Base-by-base conservation (phyloP, 1,140 invertebrate species). In the Diachasma alloeum region DNA sequence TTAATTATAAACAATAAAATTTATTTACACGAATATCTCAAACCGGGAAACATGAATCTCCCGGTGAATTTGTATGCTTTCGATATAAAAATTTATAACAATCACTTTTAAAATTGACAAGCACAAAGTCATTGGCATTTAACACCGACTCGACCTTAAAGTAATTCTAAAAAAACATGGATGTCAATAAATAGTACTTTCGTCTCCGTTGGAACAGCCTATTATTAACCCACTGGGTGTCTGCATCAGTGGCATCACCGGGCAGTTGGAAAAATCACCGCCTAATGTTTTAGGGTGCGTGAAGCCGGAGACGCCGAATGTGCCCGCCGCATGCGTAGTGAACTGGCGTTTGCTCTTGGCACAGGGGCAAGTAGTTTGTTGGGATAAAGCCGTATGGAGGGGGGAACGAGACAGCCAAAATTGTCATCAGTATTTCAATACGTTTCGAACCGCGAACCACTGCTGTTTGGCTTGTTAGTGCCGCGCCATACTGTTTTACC, bases 381-480 rank as follows among this genome's bases (percentile, higher is more conserved):
- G 24, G 9, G 9, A 63, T 24, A 63, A 63, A 31, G 4, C 24
- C 6, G 59, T 6, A 59, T 3, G 9, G 59, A 15, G 13, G 24
- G 24, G 59, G 24, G 24, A 26, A 26, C 24, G 19, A 31, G 24
- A 26, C 19, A 63, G 13, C 59, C 59, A 63, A 31, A 63, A 63
- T 84, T 76, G 86, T 86, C 83, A 85, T 63, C 80, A 76, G 79
- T 83, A 80, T 71, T 79, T 82, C 82, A 89, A 87, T 88, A 86
- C 86, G 85, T 89, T 87, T 84, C 84, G 83, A 90, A 86, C 84
- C 80, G 83, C 85, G 84, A 85, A 74, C 80, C 82, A 85, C 84
- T 86, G 83, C 85, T 88, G 87, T 83, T 87, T 86, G 83, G 83
- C 87, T 88, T 84, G 83, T 85, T 82, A 78, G 88, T 88, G 85